These are phyloP conservation scores for Fregata magnificens DNA, from an alignment of 2,113 vertebrate species.

Conservation along the genomic window DNA sequence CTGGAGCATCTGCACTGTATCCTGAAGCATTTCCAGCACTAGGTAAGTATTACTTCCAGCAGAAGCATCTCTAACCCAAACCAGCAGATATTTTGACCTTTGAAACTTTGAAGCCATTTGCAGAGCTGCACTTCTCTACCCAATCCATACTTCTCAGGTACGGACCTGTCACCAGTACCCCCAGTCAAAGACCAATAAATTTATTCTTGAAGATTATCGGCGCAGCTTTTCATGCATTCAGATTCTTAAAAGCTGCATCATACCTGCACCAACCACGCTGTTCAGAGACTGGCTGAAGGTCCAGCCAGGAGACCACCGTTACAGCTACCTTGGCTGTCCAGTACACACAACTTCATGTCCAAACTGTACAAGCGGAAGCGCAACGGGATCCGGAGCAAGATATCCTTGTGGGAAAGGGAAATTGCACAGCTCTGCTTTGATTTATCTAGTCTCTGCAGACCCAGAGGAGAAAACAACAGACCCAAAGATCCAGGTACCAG, in stretches of 20 bases:
- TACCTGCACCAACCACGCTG: fast-evolving
- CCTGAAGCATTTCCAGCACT: not conserved
- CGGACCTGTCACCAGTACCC: not conserved
- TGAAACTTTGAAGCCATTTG: not conserved
- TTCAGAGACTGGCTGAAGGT: not conserved
- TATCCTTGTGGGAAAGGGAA: not conserved
- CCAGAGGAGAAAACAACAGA: not conserved
- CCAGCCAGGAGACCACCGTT: not conserved
- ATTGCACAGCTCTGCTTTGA: not conserved
- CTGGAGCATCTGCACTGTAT: not conserved
- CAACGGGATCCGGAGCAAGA: not conserved
- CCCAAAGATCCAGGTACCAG: not conserved
- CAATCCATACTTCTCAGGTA: not conserved
- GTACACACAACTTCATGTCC: not conserved
- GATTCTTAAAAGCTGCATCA: not conserved
- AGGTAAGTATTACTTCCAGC: not conserved
- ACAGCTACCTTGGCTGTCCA: not conserved
- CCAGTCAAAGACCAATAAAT: not conserved
- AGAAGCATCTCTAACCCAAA: not conserved
- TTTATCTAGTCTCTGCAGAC: not conserved
- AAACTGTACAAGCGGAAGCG: not conserved
- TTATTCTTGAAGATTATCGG: not conserved
- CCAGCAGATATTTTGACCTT: not conserved
- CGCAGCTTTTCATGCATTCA: not conserved
- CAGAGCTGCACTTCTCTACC: not conserved